Base-by-base conservation (phyloP, 2,797 vertebrate species). In the Syndactyla subalaris region DNA sequence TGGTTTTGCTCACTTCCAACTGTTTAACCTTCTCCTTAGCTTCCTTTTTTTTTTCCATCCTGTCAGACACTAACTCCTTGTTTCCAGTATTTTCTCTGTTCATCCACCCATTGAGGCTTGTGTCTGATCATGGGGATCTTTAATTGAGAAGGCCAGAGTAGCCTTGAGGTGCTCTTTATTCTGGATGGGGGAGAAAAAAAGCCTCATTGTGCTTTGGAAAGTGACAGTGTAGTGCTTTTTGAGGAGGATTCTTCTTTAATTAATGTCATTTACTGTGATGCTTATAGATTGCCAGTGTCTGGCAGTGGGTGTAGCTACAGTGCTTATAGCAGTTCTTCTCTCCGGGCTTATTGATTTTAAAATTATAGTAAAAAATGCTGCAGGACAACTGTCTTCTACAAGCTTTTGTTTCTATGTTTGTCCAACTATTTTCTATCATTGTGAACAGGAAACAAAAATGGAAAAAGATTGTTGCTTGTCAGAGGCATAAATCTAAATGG, bases 1-100 rank as follows among this genome's bases (percentile, higher is more conserved):
- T 85, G 73, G 14, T 78, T 96, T 81, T 92, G 57, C 89, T 94
- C 58, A 20, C 39, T 81, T 90, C 76, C 68, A 94, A 34, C 62
- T 76, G 73, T 78, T 95, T 88, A 62, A 76, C 84, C 86, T 34
- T 78, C 39, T 88, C 27, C 63, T 82, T 87, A 71, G 46, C n/a
- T 88, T 88, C 22, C 36, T 38, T 83, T 46, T 63, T 61, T 61
- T 87, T 79, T 80, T 46, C 67, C n/a, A 1, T 57, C 7, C n/a
- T 61, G 38, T 55, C 18, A 55, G 58, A 30, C 15, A 24, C 12
- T 15, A 48, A 45, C 51, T 81, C n/a, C 70, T 62, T 0, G 0
- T 58, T 89, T 89, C 18, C 55, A 63, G 5, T 59, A 46, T 61
- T 36, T 57, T 27, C 38, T 65, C 61, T 54, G 21, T 66, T 87